A percentile compares a stretch with the other conserved stretches of the same genome.
Conservation (phyloP, 2,888 invertebrate genomes). For the Panzeria rudis region DNA sequence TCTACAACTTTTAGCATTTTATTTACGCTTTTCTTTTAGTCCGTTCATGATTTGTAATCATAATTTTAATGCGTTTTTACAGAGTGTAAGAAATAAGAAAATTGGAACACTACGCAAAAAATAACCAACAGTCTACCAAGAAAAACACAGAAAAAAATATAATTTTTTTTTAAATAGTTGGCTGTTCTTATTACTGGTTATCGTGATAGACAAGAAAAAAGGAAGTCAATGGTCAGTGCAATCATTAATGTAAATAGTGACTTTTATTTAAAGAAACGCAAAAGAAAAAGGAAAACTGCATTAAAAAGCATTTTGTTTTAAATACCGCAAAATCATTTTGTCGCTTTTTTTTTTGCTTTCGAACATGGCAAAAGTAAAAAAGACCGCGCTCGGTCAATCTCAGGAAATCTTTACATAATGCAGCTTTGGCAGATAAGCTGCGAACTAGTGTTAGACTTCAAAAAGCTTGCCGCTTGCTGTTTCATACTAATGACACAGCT, state of each 20-base stretch:
- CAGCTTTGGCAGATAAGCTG: constrained; percentile 52
- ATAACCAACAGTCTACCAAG: constrained; percentile 30
- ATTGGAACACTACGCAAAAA: constrained; percentile 57
- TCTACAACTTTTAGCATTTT: constrained; percentile 17
- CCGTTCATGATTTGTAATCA: constrained; percentile 65
- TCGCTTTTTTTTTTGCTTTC: constrained; percentile 21
- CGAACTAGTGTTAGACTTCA: constrained; percentile 49
- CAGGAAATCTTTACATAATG: constrained; percentile 68
- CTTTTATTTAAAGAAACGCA: constrained; percentile 36
- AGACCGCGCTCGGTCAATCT: constrained; percentile 48
- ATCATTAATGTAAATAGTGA: constrained; percentile 59
- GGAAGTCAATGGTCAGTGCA: constrained; percentile 71
- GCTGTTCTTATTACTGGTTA: constrained; percentile 35
- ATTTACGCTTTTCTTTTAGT: constrained; percentile 27
- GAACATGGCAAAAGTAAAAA: constrained; percentile 7
- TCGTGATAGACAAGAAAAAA: constrained; percentile 69
- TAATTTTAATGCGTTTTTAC: constrained; percentile 71
- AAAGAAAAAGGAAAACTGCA: constrained; percentile 37
- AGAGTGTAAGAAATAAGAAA: constrained; percentile 44
- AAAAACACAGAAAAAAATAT: constrained; percentile 23
- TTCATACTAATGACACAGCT: constrained; percentile 48
- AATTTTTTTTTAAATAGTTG: neutral
- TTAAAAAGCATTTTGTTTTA: constrained; percentile 52
- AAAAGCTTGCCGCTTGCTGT: constrained; percentile 58
- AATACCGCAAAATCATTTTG: constrained; percentile 64